phyloP scores from a whole-genome alignment of 2,888 invertebrate genomes.

The Mesoligia furuncula region DNA sequence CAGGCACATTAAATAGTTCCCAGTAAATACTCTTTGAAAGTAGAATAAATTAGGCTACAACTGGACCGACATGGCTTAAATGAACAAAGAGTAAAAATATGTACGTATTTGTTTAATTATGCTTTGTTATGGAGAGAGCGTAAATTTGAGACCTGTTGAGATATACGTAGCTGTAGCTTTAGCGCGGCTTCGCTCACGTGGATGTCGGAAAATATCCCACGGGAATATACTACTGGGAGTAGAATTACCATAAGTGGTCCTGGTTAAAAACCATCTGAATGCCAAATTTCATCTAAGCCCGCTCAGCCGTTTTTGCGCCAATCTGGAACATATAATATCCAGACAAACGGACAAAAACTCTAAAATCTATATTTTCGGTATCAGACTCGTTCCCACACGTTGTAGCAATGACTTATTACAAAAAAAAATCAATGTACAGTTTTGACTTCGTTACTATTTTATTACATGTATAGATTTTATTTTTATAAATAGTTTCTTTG shows the following conservation, averaged over 20 bases:
- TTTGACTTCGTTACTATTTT: too few species aligned
- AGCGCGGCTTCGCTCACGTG: too few species aligned
- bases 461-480: background rate
- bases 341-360: background rate
- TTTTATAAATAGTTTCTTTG: background rate
- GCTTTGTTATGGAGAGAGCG: background rate
- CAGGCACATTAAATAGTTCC: conserved; percentile 39
- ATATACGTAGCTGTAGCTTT: background rate
- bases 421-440: too few species aligned
- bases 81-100: conserved; percentile 14
- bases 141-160: background rate
- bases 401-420: too few species aligned
- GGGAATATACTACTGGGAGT: background rate
- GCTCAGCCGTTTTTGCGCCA: background rate
- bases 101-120: background rate
- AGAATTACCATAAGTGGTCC: background rate
- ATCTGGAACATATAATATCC: too few species aligned
- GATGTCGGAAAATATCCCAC: background rate
- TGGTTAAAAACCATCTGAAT: background rate
- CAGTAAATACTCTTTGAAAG: conserved; percentile 38
- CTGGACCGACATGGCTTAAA: conserved; percentile 17
- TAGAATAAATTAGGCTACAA: conserved; percentile 30
- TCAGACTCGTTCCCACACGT: background rate
- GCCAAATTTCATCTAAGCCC: background rate
- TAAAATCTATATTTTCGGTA: background rate